Evolutionary conservation across 1,140 invertebrate species (phyloP).

Genomic region (Listronotus bonariensis): DNA sequence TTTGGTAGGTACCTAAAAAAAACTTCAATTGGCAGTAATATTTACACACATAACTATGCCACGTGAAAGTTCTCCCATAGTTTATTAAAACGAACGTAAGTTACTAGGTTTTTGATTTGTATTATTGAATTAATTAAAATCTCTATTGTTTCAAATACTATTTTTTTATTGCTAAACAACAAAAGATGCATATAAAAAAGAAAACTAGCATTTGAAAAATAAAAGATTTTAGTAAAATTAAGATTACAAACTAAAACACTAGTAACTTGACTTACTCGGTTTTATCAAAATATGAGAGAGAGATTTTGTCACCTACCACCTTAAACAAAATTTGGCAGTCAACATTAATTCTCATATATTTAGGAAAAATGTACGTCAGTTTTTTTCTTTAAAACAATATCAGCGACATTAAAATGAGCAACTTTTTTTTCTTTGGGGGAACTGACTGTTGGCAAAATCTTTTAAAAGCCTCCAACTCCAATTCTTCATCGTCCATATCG

Average conservation of each 20-base stretch:
- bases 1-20: no score
- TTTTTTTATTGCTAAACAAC: no score
- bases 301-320: background rate
- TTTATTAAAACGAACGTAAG: no score
- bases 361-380: slow-evolving; percentile 6
- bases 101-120: no score
- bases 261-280: no score
- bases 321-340: slow-evolving; percentile 15
- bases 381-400: slow-evolving; percentile 53
- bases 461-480: slow-evolving; percentile 79
- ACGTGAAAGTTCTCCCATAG: no score
- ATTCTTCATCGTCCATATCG: slow-evolving; percentile 75
- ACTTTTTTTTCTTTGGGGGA: slow-evolving; percentile 72
- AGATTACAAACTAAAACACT: background rate
- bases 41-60: slow-evolving; percentile 2
- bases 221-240: no score
- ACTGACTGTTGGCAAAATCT: slow-evolving; percentile 76
- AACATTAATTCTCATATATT: background rate
- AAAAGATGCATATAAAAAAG: no score
- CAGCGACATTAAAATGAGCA: slow-evolving; percentile 54
- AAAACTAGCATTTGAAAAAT: no score
- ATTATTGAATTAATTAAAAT: no score
- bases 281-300: background rate
- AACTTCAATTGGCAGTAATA: background rate
- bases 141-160: no score